A percentile compares a stretch with the other conserved stretches of the same genome.
These are phyloP conservation scores for Agelastica alni DNA, from an alignment of 2,888 invertebrate genomes.

Conservation along the genomic window DNA sequence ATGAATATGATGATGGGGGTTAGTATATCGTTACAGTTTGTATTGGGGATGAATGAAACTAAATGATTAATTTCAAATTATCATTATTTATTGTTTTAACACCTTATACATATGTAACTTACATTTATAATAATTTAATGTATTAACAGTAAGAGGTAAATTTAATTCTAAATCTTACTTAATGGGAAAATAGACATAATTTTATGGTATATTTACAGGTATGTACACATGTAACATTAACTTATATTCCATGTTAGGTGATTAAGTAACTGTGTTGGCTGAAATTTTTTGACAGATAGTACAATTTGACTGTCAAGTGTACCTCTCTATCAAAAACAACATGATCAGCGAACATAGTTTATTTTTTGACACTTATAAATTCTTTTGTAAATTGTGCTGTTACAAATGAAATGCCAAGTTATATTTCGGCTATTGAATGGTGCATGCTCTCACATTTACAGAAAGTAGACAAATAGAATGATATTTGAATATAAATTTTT, in stretches of 20 bases:
- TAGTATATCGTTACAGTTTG: no score
- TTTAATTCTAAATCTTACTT: conserved; percentile 33
- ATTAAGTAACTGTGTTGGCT: neutral
- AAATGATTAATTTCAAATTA: conserved; percentile 13
- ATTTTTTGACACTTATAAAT: conserved; percentile 14
- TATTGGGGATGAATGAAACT: neutral
- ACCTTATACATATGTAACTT: conserved; percentile 37
- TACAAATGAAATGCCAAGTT: conserved; percentile 12
- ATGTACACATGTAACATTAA: conserved; percentile 42
- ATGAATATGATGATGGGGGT: no score
- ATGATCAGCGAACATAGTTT: conserved; percentile 2
- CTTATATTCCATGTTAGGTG: neutral
- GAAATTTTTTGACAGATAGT: neutral
- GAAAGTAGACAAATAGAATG: conserved; percentile 21
- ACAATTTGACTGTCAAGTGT: neutral
- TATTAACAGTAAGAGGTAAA: conserved; percentile 36
- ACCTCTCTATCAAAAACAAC: conserved; percentile 2
- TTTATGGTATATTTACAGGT: conserved; percentile 44
- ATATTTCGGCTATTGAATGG: conserved; percentile 9
- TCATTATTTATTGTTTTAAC: conserved; percentile 36
- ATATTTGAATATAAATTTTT: no score
- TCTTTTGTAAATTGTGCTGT: conserved; percentile 16
- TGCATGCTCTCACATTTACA: conserved; percentile 18
- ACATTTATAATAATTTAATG: conserved; percentile 41
- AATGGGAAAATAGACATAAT: conserved; percentile 44